Evolutionary conservation across 2,797 vertebrate genomes (phyloP).

Genomic region (Pteropus rufus): DNA sequence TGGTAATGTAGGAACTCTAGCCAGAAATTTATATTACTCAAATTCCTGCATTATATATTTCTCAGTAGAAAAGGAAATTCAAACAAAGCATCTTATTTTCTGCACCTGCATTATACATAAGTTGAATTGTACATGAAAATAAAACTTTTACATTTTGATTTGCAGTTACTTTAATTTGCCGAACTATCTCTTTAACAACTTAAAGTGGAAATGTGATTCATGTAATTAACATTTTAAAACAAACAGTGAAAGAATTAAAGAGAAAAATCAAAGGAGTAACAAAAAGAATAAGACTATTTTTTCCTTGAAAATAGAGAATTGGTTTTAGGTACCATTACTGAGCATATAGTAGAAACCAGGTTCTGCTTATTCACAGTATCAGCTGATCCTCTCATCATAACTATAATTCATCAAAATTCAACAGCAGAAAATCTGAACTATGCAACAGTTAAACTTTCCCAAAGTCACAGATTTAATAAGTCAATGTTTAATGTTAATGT

Average conservation of each 20-base stretch:
- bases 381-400: neutral
- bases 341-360: neutral
- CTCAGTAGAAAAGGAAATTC: neutral
- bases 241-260: neutral
- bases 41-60: conserved; percentile 9
- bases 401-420: neutral
- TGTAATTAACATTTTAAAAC: neutral
- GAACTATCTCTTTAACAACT: neutral
- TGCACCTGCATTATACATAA: neutral
- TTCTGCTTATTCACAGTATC: neutral
- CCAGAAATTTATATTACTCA: neutral
- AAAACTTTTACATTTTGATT: neutral
- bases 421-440: neutral
- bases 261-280: neutral
- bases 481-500: neutral
- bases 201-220: neutral
- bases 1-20: neutral
- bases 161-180: neutral
- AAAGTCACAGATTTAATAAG: neutral
- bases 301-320: neutral
- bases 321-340: neutral
- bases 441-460: neutral
- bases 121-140: neutral
- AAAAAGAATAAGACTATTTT: neutral
- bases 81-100: conserved; percentile 30